Percentiles rank a stretch among this genome's conserved stretches.
Evolutionary conservation across 2,113 vertebrate species (phyloP).

Genomic region (Gnathonemus longibarbis): DNA sequence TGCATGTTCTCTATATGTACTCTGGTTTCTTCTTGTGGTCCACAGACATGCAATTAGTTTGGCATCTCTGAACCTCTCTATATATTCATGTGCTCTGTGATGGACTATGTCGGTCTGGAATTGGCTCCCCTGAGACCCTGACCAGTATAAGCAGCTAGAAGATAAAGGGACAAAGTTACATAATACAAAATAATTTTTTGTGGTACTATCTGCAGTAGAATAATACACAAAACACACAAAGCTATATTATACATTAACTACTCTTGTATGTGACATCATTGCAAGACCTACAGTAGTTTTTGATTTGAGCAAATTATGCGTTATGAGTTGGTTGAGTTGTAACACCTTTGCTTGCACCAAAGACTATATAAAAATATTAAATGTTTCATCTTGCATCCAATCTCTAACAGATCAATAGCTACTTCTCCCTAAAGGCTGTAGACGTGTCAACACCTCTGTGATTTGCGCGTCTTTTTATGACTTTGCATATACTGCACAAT

Average conservation of each 20-base stretch:
- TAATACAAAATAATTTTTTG: not conserved
- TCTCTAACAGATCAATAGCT: not conserved
- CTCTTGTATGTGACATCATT: not conserved
- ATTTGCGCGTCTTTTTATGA: not conserved
- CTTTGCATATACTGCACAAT: slow-evolving; percentile 29
- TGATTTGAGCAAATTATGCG: not conserved
- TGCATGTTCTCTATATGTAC: not conserved
- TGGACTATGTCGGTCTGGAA: not conserved
- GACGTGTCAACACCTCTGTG: not conserved
- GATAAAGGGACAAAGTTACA: not conserved
- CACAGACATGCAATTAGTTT: not conserved
- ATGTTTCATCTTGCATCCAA: not conserved
- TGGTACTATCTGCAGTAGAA: not conserved
- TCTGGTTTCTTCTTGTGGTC: not conserved
- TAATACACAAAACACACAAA: not conserved
- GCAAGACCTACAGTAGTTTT: not conserved
- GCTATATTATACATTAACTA: not conserved
- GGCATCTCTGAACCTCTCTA: not conserved
- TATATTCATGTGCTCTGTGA: not conserved
- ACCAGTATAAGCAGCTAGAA: not conserved
- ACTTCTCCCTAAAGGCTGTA: not conserved
- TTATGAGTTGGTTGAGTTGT: not conserved
- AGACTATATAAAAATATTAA: not conserved
- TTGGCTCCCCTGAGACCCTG: not conserved
- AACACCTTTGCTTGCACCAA: not conserved